Evolutionary conservation across 1,140 invertebrate species (phyloP).

Genomic region (Zaprionus lachaisei): DNA sequence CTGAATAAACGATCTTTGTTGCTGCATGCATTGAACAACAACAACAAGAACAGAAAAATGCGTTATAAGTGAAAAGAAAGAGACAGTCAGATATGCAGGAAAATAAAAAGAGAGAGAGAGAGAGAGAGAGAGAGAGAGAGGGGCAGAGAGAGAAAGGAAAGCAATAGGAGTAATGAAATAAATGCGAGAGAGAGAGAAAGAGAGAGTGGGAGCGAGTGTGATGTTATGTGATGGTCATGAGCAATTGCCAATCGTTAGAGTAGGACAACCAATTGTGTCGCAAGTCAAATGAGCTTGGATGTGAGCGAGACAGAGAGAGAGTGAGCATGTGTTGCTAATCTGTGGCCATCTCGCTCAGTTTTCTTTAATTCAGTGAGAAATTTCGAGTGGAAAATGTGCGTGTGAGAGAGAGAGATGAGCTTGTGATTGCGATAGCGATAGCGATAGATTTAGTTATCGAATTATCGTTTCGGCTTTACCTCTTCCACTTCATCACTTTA

Average conservation of each 20-base stretch:
- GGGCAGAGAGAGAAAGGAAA: slow-evolving; percentile 3
- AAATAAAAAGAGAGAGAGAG: slow-evolving; percentile 2
- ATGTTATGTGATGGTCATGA: slow-evolving; percentile 20
- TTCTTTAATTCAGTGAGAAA: slow-evolving; percentile 6
- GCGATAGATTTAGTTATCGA: slow-evolving; percentile 5
- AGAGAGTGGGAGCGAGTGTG: slow-evolving; percentile 14
- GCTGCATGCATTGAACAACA: slow-evolving; percentile 87
- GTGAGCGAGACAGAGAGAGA: slow-evolving; percentile 6
- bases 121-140: not conserved
- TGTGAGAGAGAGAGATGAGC: slow-evolving; percentile 17
- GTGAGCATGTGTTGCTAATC: not conserved
- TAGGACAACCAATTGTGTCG: slow-evolving; percentile 10
- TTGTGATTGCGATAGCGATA: slow-evolving; percentile 17
- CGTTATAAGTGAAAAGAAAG: slow-evolving; percentile 23
- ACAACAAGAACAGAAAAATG: slow-evolving; percentile 31
- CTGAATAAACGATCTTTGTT: slow-evolving; percentile 90
- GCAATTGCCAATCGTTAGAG: slow-evolving; percentile 49
- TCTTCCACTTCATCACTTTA: slow-evolving; percentile 83
- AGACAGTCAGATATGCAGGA: slow-evolving; percentile 4
- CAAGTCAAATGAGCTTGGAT: slow-evolving; percentile 31
- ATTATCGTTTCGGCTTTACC: slow-evolving; percentile 56
- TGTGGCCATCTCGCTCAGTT: slow-evolving; percentile 26
- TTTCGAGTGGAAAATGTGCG: slow-evolving; percentile 3
- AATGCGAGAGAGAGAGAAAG: not conserved
- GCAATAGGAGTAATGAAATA: not conserved